These are phyloP conservation scores for Fukomys damarensis DNA, from an alignment of 2,113 vertebrate genomes.

Conservation along the genomic window DNA sequence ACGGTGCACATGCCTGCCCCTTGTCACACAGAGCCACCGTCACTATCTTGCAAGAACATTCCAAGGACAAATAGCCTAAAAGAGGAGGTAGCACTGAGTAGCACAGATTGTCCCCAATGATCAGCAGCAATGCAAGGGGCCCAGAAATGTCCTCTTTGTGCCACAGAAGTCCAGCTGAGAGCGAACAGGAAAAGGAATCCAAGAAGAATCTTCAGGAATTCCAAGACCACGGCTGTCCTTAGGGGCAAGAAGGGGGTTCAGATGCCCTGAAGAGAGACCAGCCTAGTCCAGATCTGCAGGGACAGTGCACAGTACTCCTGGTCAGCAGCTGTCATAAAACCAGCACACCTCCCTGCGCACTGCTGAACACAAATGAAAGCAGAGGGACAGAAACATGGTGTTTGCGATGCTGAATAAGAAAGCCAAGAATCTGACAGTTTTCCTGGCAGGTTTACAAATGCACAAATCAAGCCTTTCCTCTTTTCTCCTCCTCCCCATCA, in stretches of 20 bases:
- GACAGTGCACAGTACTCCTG: no score
- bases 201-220: neutral
- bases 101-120: neutral
- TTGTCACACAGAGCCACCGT: neutral
- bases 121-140: neutral
- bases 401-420: neutral
- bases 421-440: neutral
- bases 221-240: neutral
- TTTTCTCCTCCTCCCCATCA: neutral
- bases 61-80: neutral
- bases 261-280: neutral
- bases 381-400: rapidly evolving
- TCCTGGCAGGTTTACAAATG: neutral
- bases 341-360: no score
- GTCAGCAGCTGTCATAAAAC: neutral
- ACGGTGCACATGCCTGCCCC: rapidly evolving
- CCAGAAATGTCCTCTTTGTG: neutral
- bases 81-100: neutral
- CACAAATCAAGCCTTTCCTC: neutral
- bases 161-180: neutral
- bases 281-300: neutral
- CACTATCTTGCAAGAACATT: neutral
- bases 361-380: neutral
- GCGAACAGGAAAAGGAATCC: neutral
- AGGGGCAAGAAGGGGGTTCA: neutral